A percentile compares a stretch with the other conserved stretches of the same genome.
Conservation (phyloP, 2,113 vertebrate species). For the Abramis brama region DNA sequence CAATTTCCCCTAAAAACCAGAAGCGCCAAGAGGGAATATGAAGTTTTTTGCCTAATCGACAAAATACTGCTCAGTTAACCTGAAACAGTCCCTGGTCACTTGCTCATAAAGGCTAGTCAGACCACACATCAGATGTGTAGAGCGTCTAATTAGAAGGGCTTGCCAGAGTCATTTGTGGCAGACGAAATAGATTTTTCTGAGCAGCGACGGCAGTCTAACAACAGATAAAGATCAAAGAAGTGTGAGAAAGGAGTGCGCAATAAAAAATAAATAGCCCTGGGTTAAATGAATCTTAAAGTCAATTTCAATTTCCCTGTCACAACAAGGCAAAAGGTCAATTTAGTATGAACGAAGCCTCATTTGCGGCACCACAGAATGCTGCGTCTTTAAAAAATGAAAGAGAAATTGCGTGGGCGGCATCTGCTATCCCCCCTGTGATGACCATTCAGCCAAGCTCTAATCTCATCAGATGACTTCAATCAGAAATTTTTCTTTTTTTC, state of each 20-base stretch:
- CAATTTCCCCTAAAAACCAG: background rate
- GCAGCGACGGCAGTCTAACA: constrained; percentile 8
- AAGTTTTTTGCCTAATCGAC: background rate
- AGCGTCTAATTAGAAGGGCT: constrained; percentile 29
- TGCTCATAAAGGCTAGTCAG: background rate
- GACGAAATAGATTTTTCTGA: constrained; percentile 31
- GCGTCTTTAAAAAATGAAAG: constrained; percentile 11
- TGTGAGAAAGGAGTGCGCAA: constrained; percentile 15
- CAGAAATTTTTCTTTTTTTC: constrained; percentile 6
- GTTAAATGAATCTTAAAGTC: constrained; percentile 38
- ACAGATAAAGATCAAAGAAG: constrained; percentile 39
- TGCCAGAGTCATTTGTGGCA: background rate
- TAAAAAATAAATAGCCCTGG: constrained; percentile 34
- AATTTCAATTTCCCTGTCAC: constrained; percentile 34
- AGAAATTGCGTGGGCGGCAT: constrained; percentile 7
- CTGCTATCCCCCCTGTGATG: background rate
- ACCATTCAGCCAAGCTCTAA: constrained; percentile 44
- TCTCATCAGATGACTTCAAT: constrained; percentile 52
- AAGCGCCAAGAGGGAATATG: background rate
- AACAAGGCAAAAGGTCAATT: constrained; percentile 45
- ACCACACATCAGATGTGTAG: constrained; percentile 1
- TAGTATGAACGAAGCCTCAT: constrained; percentile 37
- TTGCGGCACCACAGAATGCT: background rate
- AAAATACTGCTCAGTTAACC: constrained; percentile 20
- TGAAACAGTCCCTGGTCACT: constrained; percentile 5